Base-by-base conservation (phyloP, 92 coral and sea anemone species). In the Diadumene lineata region DNA sequence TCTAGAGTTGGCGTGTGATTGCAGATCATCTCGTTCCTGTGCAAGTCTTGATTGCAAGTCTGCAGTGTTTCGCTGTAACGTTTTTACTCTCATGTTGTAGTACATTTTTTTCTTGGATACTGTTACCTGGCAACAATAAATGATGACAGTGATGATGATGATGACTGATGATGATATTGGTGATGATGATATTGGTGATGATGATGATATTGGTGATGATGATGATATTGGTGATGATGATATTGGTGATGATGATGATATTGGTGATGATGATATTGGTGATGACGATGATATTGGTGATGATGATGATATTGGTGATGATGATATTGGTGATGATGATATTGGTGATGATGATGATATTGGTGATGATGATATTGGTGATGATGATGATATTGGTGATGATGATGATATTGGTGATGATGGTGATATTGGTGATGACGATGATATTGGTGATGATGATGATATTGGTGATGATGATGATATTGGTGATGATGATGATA, bases 41-140 rank as follows among this genome's bases (percentile, higher is more conserved):
- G 74, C 79, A 51, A 90, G 85, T 78, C 90, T 87, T 48, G 50
- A 68, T 70, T 87, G 53, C 78, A 93, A 75, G 57, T 93, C 92
- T 43, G 86, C 89, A 66, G 84, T 88, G 92, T 87, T 93, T 79
- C 98, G 75, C 56, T 90, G 88, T 18, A 93, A 71, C 0, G 97
- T 93, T 46, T 93, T 93, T 51, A 93, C 93, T 29, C 98, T 86
- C 97, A 94, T 94, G 73, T 94, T 94, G 87, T 94, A 94, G 68
- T 94, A 94, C 93, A 94, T 94, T 88, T 91, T 94, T 73, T 94
- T 94, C 82, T 94, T 94, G 10, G 61, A 28, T 29, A 94, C 98
- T 24, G 98, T 94, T 22, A 82, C 72, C 98, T 94, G 58, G 3
- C 2, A 21, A 53, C 18, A 60, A 57, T 19, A 34, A 0, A 60